Percentiles rank a stretch among this genome's conserved stretches.
phyloP scores from a whole-genome alignment of 2,797 vertebrate genomes.

The Cephalopachus bancanus region DNA sequence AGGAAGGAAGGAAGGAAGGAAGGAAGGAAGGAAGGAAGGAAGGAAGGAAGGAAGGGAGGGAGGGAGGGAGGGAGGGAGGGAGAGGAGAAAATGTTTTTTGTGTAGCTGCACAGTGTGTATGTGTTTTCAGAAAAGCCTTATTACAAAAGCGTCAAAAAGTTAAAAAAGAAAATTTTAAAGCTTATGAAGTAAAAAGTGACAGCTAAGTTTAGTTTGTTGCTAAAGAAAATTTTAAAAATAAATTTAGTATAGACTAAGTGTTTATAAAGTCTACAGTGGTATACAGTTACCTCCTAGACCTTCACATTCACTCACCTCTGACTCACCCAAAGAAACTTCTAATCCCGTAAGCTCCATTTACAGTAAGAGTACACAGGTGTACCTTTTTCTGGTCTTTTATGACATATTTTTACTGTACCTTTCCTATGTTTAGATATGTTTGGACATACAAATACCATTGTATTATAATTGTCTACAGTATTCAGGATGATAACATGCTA shows the following conservation, averaged over 20 bases:
- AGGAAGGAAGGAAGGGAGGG: too few relatives aligned
- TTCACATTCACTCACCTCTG: neutral
- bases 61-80: too few relatives aligned
- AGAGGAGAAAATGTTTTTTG: neutral
- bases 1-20: too few relatives aligned
- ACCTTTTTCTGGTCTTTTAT: neutral
- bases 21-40: too few relatives aligned
- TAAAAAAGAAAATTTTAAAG: neutral
- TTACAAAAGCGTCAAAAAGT: neutral
- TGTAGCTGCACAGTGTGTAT: neutral
- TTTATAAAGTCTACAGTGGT: neutral
- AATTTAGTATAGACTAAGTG: neutral
- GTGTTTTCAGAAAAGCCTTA: neutral
- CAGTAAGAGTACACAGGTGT: neutral
- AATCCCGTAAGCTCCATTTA: neutral
- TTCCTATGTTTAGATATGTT: neutral
- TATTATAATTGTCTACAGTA: neutral
- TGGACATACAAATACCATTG: neutral
- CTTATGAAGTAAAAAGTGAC: neutral
- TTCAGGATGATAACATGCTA: neutral
- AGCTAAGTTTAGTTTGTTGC: neutral
- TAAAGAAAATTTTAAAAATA: neutral
- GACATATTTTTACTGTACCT: neutral
- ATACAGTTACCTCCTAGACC: neutral
- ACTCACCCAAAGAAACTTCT: neutral